Evolutionary conservation across 2,888 invertebrate species (phyloP).

Genomic region (Salpingus planirostris): DNA sequence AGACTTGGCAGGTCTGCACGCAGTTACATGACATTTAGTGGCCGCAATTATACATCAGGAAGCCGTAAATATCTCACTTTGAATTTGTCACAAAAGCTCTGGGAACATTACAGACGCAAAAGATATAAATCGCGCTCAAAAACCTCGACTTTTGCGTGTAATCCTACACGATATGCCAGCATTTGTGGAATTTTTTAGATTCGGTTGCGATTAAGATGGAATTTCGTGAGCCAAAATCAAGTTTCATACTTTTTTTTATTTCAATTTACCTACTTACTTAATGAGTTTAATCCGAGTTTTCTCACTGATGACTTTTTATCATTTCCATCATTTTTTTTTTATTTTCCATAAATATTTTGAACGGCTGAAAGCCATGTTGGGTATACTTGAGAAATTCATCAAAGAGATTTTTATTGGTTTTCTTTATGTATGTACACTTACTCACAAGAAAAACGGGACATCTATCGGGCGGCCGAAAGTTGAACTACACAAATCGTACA

Average conservation of each 20-base stretch:
- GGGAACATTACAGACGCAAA: conserved; percentile 12
- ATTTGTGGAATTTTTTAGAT: conserved; percentile 9
- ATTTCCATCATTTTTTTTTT: too few species aligned
- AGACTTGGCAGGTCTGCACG: conserved; percentile 31
- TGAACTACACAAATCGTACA: too few species aligned
- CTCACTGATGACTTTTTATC: too few species aligned
- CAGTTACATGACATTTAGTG: conserved; percentile 32
- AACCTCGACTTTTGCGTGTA: conserved; percentile 10
- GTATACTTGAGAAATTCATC: too few species aligned
- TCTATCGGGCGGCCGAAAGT: too few species aligned
- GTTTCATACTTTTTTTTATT: not conserved
- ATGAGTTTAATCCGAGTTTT: too few species aligned
- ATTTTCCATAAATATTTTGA: too few species aligned
- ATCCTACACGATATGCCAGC: conserved; percentile 7
- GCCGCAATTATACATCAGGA: conserved; percentile 34
- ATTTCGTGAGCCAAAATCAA: not conserved
- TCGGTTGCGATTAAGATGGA: not conserved
- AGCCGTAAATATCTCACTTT: conserved; percentile 32
- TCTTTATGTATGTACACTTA: too few species aligned
- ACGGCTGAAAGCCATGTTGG: too few species aligned
- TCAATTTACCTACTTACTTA: conserved; percentile 1
- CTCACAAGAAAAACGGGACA: too few species aligned
- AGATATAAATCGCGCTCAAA: conserved; percentile 12
- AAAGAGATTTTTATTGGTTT: too few species aligned
- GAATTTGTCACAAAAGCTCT: conserved; percentile 24